A percentile compares a stretch with the other conserved stretches of the same genome.
Evolutionary conservation across 2,888 invertebrate genomes (phyloP).

Genomic region (Hyposoter dolosus): DNA sequence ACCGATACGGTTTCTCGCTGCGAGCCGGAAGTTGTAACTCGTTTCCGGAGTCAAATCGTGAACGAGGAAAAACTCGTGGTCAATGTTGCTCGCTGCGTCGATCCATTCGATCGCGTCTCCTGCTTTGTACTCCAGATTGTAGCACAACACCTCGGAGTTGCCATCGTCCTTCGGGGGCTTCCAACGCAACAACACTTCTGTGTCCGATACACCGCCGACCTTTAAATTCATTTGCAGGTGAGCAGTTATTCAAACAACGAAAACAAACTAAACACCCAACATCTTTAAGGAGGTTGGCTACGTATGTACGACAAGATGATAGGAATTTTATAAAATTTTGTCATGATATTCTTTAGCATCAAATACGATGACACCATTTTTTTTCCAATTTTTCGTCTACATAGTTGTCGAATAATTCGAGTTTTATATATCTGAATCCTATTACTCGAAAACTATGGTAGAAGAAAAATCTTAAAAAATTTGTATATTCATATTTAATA

Average conservation of each 20-base stretch:
- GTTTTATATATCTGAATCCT: no score
- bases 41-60: conserved; percentile 91
- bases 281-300: no score
- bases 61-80: conserved; percentile 96
- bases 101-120: conserved; percentile 93
- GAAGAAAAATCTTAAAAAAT: no score
- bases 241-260: neutral
- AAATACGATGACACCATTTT: no score
- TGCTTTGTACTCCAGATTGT: conserved; percentile 93
- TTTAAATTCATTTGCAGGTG: conserved; percentile 35
- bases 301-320: no score
- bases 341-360: no score
- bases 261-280: no score
- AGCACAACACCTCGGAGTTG: conserved; percentile 95
- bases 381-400: no score
- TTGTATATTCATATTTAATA: no score
- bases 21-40: conserved; percentile 95
- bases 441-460: no score
- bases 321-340: no score
- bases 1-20: conserved; percentile 96
- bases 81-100: conserved; percentile 94
- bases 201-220: conserved; percentile 90
- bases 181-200: conserved; percentile 96
- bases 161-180: conserved; percentile 97
- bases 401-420: no score